A percentile compares a stretch with the other conserved stretches of the same genome.
These are phyloP conservation scores for Trichogramma pretiosum DNA, from an alignment of 1,140 invertebrate genomes.

Conservation along the genomic window DNA sequence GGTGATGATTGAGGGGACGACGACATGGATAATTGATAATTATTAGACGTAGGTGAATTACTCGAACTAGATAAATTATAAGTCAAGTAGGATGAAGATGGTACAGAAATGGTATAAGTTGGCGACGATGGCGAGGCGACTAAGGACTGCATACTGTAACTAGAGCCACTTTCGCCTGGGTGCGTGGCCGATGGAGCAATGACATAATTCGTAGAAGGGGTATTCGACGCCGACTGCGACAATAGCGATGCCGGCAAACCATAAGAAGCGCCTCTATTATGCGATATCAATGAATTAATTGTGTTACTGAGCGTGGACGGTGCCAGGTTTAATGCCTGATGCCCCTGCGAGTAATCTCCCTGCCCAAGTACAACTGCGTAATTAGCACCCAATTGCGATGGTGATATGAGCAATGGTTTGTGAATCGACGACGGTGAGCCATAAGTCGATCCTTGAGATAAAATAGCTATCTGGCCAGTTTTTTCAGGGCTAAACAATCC, in stretches of 20 bases:
- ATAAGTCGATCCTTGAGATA: constrained; percentile 2
- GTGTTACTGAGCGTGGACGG: constrained; percentile 10
- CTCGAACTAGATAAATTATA: constrained; percentile 21
- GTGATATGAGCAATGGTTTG: constrained; percentile 21
- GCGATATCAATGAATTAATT: constrained; percentile 17
- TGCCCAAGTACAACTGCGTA: constrained; percentile 21
- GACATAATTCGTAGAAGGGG: constrained; percentile 27
- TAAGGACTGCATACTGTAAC: constrained; percentile 21
- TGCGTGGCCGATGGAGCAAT: constrained; percentile 18
- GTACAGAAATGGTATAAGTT: constrained; percentile 7
- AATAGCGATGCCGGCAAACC: constrained; percentile 9
- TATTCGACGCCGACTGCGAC: constrained; percentile 21
- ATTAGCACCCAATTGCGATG: constrained; percentile 10
- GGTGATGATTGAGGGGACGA: constrained; percentile 24
- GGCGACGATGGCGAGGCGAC: constrained; percentile 9
- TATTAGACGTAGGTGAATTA: constrained; percentile 28
- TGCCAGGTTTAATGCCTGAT: constrained; percentile 15
- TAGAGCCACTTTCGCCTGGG: constrained; percentile 20
- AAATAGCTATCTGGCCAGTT: constrained; percentile 39
- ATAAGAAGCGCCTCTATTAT: constrained; percentile 4
- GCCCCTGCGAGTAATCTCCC: constrained; percentile 16
- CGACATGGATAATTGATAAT: constrained; percentile 30
- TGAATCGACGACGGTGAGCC: background rate
- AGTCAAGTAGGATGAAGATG: no score
- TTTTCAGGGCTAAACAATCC: constrained; percentile 27